Percentiles rank a stretch among this genome's conserved stretches.
Conservation (phyloP, 2,113 vertebrate genomes). For the Brachirus orientalis region DNA sequence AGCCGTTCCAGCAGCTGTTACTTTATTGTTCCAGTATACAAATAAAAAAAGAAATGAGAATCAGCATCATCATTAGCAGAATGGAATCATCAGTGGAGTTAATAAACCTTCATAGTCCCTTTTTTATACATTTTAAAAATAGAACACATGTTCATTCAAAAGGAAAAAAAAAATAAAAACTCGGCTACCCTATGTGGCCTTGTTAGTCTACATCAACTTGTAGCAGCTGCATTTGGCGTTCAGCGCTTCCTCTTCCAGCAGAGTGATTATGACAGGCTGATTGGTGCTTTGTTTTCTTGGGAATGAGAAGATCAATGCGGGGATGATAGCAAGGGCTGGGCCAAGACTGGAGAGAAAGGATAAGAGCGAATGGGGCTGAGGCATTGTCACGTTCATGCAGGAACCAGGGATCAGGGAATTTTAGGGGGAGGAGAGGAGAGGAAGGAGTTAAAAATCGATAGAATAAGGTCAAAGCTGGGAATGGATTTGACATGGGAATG, state of each 20-base stretch:
- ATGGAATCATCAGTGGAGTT: constrained; percentile 47
- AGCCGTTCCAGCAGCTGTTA: constrained; percentile 57
- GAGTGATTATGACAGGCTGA: constrained; percentile 77
- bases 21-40: constrained; percentile 59
- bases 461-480: constrained; percentile 36
- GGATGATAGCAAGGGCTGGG: constrained; percentile 59
- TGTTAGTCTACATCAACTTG: constrained; percentile 45
- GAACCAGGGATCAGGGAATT: constrained; percentile 52
- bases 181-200: constrained; percentile 17
- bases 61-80: constrained; percentile 60
- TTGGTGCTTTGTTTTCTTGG: constrained; percentile 77
- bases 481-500: no score
- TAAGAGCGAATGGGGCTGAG: constrained; percentile 46
- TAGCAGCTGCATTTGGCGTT: constrained; percentile 54
- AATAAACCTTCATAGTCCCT: constrained; percentile 47
- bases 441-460: constrained; percentile 52
- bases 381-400: constrained; percentile 54
- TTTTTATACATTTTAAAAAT: constrained; percentile 51
- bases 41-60: constrained; percentile 60
- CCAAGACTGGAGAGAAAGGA: constrained; percentile 46
- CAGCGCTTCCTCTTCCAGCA: constrained; percentile 60
- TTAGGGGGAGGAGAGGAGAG: constrained; percentile 39
- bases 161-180: background rate
- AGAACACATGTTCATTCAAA: constrained; percentile 33
- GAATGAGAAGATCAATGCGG: constrained; percentile 71